phyloP scores from a whole-genome alignment of 2,888 invertebrate species.

The Icerya purchasi region DNA sequence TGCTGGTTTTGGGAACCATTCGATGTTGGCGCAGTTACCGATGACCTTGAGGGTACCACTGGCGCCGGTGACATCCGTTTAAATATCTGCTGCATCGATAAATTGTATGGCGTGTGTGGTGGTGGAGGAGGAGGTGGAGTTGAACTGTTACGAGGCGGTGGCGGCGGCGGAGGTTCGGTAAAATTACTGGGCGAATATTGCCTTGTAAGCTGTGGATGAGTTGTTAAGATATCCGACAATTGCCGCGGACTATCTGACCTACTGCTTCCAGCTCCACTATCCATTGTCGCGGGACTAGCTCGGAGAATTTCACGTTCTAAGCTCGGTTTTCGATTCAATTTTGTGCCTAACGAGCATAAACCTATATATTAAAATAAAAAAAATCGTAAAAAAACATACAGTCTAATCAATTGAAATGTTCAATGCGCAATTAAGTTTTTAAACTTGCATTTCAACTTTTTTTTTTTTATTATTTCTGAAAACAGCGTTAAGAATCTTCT shows the following conservation, averaged over 20 bases:
- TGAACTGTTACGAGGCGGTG: conserved; percentile 50
- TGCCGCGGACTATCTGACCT: conserved; percentile 72
- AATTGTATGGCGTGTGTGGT: conserved; percentile 38
- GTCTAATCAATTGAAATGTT: too few relatives aligned
- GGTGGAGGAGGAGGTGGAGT: conserved; percentile 32
- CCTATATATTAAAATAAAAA: conserved; percentile 14
- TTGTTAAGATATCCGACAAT: conserved; percentile 23
- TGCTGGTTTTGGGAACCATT: conserved; percentile 29
- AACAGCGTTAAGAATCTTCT: too few relatives aligned
- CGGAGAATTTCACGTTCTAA: conserved; percentile 64
- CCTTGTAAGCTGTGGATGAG: conserved; percentile 42
- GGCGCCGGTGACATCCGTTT: conserved; percentile 55
- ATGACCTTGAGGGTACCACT: conserved; percentile 27
- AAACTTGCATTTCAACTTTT: not conserved
- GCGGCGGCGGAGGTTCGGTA: conserved; percentile 40
- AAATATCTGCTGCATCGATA: conserved; percentile 46
- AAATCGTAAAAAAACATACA: not conserved
- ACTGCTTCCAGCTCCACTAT: conserved; percentile 71
- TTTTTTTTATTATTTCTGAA: too few relatives aligned
- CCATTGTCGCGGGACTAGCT: conserved; percentile 53
- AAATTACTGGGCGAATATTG: conserved; percentile 48
- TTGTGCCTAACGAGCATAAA: conserved; percentile 23
- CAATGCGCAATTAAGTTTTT: too few relatives aligned
- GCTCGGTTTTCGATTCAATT: conserved; percentile 68
- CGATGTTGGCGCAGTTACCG: conserved; percentile 20